phyloP scores from a whole-genome alignment of 2,113 vertebrate genomes.

The Elaphurus davidianus region DNA sequence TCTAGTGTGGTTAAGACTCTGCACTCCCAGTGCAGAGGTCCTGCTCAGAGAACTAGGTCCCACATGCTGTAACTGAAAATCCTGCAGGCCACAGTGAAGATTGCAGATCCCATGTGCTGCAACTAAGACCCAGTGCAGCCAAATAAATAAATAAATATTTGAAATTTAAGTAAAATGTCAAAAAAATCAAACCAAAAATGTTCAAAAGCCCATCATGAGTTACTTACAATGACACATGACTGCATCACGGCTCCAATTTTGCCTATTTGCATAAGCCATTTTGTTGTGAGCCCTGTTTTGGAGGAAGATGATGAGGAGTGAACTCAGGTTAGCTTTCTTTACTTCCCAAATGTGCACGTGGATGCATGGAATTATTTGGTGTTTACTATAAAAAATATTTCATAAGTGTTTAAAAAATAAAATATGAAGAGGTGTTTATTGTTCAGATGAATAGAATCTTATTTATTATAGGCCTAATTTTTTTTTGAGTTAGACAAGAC shows the following conservation, averaged over 20 bases:
- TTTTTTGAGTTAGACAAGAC: background rate
- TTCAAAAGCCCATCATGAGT: background rate
- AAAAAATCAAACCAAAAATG: background rate
- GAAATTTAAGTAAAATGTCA: background rate
- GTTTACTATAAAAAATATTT: background rate
- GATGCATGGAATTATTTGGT: background rate
- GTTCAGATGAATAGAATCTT: background rate
- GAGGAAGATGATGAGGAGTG: background rate
- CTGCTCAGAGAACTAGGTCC: background rate
- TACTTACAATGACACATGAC: no score
- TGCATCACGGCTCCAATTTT: accelerated
- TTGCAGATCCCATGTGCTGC: background rate
- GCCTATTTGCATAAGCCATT: background rate
- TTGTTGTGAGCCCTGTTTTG: background rate
- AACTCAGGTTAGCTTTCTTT: background rate
- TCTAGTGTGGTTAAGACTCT: background rate
- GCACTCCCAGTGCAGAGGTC: accelerated
- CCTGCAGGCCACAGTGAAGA: background rate
- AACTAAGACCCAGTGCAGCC: background rate
- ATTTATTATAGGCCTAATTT: background rate
- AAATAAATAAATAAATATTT: background rate
- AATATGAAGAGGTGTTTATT: background rate
- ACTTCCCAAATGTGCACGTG: background rate
- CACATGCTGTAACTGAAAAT: background rate
- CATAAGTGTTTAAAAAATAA: background rate